A percentile compares a stretch with the other conserved stretches of the same genome.
phyloP scores from a whole-genome alignment of 1,140 invertebrate species.

The Aporrectodea caliginosa region DNA sequence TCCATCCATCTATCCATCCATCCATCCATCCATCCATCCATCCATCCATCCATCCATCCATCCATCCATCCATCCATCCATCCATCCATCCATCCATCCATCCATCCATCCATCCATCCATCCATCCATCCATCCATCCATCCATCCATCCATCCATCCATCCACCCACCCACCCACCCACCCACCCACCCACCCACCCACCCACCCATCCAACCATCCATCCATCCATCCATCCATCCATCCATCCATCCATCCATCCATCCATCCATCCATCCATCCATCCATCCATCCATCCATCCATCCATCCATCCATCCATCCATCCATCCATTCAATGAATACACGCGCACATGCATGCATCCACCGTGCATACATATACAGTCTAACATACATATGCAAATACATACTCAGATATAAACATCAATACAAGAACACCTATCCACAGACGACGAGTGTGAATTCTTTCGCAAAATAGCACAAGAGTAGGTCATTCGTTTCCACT shows the following conservation, averaged over 20 bases:
- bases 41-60: background rate
- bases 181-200: background rate
- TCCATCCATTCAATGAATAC: slow-evolving; percentile 11
- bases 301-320: slow-evolving; percentile 23
- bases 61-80: slow-evolving; percentile 17
- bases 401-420: no score
- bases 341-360: no score
- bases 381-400: no score
- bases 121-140: slow-evolving; percentile 23
- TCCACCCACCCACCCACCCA: slow-evolving; percentile 18
- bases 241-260: slow-evolving; percentile 24
- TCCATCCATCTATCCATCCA: no score
- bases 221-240: slow-evolving; percentile 10
- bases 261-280: slow-evolving; percentile 24
- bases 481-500: no score
- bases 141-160: no score
- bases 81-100: slow-evolving; percentile 24
- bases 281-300: slow-evolving; percentile 24
- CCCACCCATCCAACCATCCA: no score
- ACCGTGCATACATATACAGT: no score
- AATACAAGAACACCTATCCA: no score
- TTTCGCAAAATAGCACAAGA: no score
- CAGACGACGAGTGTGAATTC: no score
- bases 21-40: background rate
- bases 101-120: slow-evolving; percentile 24